phyloP scores from a whole-genome alignment of 2,113 vertebrate species.

The Notechis scutatus region DNA sequence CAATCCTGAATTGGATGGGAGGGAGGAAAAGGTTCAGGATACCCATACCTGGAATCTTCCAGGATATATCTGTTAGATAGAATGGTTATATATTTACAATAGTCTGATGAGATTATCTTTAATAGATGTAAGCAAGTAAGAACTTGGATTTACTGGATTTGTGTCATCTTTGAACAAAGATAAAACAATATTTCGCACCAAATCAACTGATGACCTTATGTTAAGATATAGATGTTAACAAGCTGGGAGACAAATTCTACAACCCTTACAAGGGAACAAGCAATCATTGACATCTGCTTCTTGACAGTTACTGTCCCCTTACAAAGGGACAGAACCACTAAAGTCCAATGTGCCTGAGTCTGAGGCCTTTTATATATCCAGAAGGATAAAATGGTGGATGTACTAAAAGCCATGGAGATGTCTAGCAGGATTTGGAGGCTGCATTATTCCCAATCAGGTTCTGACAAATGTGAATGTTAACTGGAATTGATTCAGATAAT shows the following conservation, averaged over 20 bases:
- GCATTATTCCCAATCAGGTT: neutral
- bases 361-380: neutral
- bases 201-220: neutral
- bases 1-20: neutral
- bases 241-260: neutral
- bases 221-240: neutral
- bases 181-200: neutral
- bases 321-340: neutral
- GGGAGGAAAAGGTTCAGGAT: neutral
- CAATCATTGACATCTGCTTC: neutral
- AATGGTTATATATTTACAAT: neutral
- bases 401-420: neutral
- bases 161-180: neutral
- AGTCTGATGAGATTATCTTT: neutral
- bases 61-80: neutral
- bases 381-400: neutral
- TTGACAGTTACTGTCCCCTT: neutral
- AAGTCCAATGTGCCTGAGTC: neutral
- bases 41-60: neutral
- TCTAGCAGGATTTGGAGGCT: neutral
- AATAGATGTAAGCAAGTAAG: neutral
- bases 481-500: neutral
- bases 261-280: neutral
- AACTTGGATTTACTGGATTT: neutral
- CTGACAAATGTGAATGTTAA: neutral